Conservation (phyloP, 2,113 vertebrate species). For the Corythoichthys intestinalis region DNA sequence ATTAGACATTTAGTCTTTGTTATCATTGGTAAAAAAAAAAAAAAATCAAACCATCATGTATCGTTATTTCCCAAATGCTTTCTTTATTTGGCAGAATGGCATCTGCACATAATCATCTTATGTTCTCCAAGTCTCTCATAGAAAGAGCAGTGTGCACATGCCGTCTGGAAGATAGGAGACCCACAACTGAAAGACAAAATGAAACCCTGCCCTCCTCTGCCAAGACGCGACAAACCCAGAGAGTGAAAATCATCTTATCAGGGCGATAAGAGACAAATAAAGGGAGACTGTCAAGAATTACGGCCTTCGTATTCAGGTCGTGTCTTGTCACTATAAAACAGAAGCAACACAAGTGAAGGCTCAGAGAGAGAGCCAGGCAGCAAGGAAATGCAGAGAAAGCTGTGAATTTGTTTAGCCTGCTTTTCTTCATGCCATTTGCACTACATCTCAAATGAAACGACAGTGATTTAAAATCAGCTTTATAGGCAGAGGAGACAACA, state of each 20-base stretch:
- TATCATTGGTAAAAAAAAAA: slow-evolving; percentile 29
- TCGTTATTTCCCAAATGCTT: slow-evolving; percentile 42
- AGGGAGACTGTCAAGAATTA: slow-evolving; percentile 63
- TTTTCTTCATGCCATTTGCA: slow-evolving; percentile 47
- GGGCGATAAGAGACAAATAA: slow-evolving; percentile 60
- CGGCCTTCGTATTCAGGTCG: slow-evolving; percentile 66
- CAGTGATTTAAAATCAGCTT: slow-evolving; percentile 65
- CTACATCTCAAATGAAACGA: slow-evolving; percentile 49
- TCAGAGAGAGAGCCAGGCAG: slow-evolving; percentile 25
- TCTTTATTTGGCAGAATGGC: slow-evolving; percentile 33
- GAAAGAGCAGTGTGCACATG: slow-evolving; percentile 33
- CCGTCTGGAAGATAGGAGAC: slow-evolving; percentile 39
- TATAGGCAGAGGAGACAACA: slow-evolving; percentile 53
- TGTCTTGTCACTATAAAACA: slow-evolving; percentile 66
- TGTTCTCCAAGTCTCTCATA: slow-evolving; percentile 30
- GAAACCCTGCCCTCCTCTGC: slow-evolving; percentile 54
- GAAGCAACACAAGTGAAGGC: slow-evolving; percentile 42
- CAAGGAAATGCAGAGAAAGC: slow-evolving; percentile 17
- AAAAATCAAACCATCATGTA: slow-evolving; percentile 33
- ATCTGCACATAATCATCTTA: slow-evolving; percentile 53
- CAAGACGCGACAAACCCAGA: slow-evolving; percentile 60
- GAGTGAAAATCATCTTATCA: slow-evolving; percentile 67
- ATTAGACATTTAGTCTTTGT: slow-evolving; percentile 23
- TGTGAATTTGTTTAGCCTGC: slow-evolving; percentile 59
- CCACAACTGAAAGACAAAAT: slow-evolving; percentile 50